These are phyloP conservation scores for Myotis myotis DNA, from an alignment of 2,797 vertebrate species.

Conservation along the genomic window DNA sequence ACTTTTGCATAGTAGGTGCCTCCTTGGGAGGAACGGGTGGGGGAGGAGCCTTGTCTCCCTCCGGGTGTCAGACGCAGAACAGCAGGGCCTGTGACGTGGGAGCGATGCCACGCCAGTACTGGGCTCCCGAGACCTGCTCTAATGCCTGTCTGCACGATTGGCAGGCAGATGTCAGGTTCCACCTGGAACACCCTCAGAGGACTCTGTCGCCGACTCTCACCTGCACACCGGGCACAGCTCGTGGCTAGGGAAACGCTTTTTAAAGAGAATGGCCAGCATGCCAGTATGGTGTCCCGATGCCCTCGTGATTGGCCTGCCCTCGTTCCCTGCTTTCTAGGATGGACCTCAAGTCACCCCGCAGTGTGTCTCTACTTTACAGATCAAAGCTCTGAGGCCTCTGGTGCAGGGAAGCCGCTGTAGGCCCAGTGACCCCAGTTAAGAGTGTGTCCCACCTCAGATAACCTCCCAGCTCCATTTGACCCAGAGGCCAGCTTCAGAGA, in stretches of 20 bases:
- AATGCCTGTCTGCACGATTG: background rate
- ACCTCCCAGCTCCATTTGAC: background rate
- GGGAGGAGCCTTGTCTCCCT: background rate
- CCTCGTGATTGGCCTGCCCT: background rate
- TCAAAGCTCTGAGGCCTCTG: background rate
- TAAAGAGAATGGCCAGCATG: background rate
- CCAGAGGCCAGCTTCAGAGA: background rate
- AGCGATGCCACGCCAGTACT: background rate
- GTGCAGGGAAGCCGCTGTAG: background rate
- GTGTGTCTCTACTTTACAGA: background rate
- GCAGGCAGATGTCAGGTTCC: background rate
- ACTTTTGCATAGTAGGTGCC: background rate
- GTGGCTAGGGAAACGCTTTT: background rate
- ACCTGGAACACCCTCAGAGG: background rate
- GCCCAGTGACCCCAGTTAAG: background rate
- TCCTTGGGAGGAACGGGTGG: too few species aligned
- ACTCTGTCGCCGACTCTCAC: background rate
- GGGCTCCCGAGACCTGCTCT: background rate
- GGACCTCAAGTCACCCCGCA: background rate
- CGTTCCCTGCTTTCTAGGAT: slow-evolving; percentile 1
- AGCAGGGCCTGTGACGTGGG: background rate
- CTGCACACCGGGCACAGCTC: background rate
- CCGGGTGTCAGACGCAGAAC: background rate
- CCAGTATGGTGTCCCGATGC: background rate
- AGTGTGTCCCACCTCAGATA: background rate